phyloP scores from a whole-genome alignment of 2,888 invertebrate genomes.

The Euphydryas editha region DNA sequence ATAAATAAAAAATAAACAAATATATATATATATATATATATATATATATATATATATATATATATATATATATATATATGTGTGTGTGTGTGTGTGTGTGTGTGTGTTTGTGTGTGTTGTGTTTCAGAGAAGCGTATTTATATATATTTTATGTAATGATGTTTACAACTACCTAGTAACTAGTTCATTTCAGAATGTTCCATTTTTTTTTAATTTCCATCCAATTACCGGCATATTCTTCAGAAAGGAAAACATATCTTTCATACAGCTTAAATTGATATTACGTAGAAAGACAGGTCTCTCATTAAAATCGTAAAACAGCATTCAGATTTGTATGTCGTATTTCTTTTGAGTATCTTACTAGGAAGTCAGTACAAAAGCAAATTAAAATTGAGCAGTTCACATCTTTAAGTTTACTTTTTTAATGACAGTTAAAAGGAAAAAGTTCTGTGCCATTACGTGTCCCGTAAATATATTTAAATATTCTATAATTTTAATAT shows the following conservation, averaged over 20 bases:
- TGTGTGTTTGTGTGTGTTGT: too few species aligned
- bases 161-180: background rate
- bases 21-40: too few species aligned
- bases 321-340: conserved; percentile 18
- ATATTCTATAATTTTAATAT: too few species aligned
- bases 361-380: background rate
- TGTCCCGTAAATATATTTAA: too few species aligned
- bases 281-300: conserved; percentile 13
- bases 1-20: too few species aligned
- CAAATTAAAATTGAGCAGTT: conserved; percentile 5
- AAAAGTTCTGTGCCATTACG: too few species aligned
- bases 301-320: conserved; percentile 23
- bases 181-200: background rate
- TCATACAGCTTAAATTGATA: conserved; percentile 9
- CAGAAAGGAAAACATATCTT: conserved; percentile 6
- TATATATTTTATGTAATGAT: too few species aligned
- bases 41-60: too few species aligned
- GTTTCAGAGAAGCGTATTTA: too few species aligned
- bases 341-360: background rate
- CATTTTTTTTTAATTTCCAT: background rate
- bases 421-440: too few species aligned
- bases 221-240: conserved; percentile 1
- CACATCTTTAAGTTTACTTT: background rate
- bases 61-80: too few species aligned
- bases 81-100: too few species aligned